Conservation (phyloP, 1,140 invertebrate species). For the Onthophagus taurus region DNA sequence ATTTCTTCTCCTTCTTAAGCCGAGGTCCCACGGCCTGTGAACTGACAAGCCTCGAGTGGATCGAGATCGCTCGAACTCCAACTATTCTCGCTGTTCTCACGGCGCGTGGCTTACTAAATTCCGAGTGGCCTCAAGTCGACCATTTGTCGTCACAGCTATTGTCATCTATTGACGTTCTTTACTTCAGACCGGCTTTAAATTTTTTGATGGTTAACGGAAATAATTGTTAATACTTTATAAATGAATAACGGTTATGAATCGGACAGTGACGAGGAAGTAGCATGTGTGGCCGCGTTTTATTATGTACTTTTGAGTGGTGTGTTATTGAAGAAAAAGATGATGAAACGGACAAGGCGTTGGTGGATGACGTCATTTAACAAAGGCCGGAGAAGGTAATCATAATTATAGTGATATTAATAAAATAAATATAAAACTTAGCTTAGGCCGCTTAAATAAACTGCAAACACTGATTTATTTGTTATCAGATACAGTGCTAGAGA, state of each 20-base stretch:
- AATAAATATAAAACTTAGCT: background rate
- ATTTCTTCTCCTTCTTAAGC: too few relatives aligned
- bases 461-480: background rate
- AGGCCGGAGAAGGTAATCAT: background rate
- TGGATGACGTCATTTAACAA: background rate
- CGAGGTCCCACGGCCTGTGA: background rate
- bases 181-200: background rate
- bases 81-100: conserved; percentile 1
- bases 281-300: too few relatives aligned
- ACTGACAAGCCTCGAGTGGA: too few relatives aligned
- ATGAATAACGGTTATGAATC: conserved; percentile 1
- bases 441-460: conserved; percentile 1
- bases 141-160: background rate
- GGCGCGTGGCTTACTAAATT: background rate
- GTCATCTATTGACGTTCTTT: background rate
- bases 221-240: background rate
- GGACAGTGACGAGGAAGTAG: conserved; percentile 1
- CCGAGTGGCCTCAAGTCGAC: background rate
- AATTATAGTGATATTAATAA: too few relatives aligned
- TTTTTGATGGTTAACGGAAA: background rate
- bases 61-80: too few relatives aligned
- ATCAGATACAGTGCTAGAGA: background rate
- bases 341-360: background rate
- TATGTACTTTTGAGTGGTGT: background rate
- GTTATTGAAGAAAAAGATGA: background rate